Conservation (phyloP, 2,888 invertebrate species). For the Clostera curtula region DNA sequence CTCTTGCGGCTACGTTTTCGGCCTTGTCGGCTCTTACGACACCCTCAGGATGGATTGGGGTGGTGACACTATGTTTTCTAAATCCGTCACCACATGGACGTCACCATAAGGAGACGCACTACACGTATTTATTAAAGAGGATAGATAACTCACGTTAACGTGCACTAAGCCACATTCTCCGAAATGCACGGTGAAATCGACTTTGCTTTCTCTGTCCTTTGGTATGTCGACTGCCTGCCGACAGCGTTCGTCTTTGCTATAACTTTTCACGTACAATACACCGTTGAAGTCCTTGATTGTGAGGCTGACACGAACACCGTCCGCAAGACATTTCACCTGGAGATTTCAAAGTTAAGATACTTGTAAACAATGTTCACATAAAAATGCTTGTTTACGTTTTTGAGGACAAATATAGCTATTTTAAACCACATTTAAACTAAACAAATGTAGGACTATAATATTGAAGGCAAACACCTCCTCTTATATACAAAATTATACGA, state of each 20-base stretch:
- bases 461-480: too few species aligned
- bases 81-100: too few species aligned
- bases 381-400: background rate
- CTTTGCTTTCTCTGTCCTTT: conserved; percentile 79
- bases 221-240: conserved; percentile 86
- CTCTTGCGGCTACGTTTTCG: too few species aligned
- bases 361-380: background rate
- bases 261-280: conserved; percentile 93
- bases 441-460: too few species aligned
- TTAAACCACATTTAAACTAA: too few species aligned
- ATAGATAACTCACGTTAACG: conserved; percentile 80
- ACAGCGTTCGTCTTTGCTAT: conserved; percentile 94
- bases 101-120: too few species aligned
- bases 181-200: conserved; percentile 91
- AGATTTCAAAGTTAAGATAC: conserved; percentile 6
- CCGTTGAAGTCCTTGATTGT: conserved; percentile 90
- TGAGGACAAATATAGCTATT: too few species aligned
- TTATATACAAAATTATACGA: too few species aligned
- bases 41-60: too few species aligned
- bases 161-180: conserved; percentile 94
- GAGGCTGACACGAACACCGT: conserved; percentile 91
- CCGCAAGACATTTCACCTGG: conserved; percentile 89
- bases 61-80: too few species aligned
- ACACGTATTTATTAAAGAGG: background rate
- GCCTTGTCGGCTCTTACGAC: too few species aligned